Conservation (phyloP, 2,888 invertebrate genomes). For the Yponomeuta sedellus region DNA sequence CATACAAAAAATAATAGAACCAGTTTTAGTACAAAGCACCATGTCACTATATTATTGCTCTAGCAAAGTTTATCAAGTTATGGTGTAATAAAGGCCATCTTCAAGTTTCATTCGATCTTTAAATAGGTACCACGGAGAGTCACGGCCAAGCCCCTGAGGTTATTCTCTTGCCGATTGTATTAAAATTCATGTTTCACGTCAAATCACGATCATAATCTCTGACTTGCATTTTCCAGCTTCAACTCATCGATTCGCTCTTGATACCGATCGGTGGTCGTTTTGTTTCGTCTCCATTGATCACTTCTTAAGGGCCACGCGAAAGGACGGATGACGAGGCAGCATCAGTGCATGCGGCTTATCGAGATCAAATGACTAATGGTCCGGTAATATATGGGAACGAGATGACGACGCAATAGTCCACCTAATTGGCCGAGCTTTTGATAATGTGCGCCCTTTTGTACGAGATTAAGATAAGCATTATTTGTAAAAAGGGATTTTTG, state of each 20-base stretch:
- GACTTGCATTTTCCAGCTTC: constrained; percentile 30
- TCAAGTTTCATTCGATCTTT: constrained; percentile 3
- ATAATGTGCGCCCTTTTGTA: constrained; percentile 29
- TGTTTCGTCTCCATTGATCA: constrained; percentile 23
- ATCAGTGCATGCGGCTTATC: constrained; percentile 40
- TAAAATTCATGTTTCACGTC: constrained; percentile 21
- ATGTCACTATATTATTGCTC: neutral
- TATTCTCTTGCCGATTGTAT: too few relatives aligned
- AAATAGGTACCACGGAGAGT: neutral
- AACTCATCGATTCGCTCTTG: constrained; percentile 34
- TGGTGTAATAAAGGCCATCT: neutral
- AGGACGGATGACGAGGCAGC: constrained; percentile 45
- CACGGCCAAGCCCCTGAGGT: neutral
- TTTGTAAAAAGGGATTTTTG: constrained; percentile 25
- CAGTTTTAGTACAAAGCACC: neutral
- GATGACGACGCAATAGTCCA: constrained; percentile 44
- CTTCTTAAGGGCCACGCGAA: constrained; percentile 41
- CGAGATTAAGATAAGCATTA: constrained; percentile 43
- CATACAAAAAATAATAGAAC: neutral
- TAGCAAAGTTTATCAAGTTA: neutral
- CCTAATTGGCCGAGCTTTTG: constrained; percentile 44
- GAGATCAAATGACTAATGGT: constrained; percentile 47
- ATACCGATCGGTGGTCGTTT: constrained; percentile 31
- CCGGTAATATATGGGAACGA: constrained; percentile 35
- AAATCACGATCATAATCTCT: constrained; percentile 31